A percentile compares a stretch with the other conserved stretches of the same genome.
phyloP scores from a whole-genome alignment of 1,140 invertebrate species.

The Akabosia matsudoensis region DNA sequence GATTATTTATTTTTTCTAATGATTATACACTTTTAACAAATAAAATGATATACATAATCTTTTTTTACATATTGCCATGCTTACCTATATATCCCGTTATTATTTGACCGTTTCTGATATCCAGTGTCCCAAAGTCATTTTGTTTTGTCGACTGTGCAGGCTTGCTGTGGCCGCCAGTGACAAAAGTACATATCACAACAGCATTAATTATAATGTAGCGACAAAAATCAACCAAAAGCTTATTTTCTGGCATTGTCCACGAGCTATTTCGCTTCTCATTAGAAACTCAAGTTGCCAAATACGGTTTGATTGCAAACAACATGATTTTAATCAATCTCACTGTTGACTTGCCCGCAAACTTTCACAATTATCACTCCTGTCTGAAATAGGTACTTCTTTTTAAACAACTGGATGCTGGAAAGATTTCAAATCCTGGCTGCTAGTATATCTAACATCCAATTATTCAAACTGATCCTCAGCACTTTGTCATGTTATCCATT shows the following conservation, averaged over 20 bases:
- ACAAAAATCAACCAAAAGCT: not conserved
- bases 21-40: too few relatives aligned
- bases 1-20: too few relatives aligned
- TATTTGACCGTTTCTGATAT: slow-evolving; percentile 7
- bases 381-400: too few relatives aligned
- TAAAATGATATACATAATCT: too few relatives aligned
- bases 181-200: not conserved
- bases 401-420: too few relatives aligned
- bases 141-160: not conserved
- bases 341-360: too few relatives aligned
- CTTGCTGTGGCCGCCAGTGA: not conserved
- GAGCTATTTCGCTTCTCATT: not conserved
- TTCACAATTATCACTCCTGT: too few relatives aligned
- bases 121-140: slow-evolving; percentile 8
- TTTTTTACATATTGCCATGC: not conserved
- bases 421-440: too few relatives aligned
- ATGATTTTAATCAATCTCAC: not conserved
- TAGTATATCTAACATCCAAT: too few relatives aligned
- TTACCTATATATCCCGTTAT: slow-evolving; percentile 7
- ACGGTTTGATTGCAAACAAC: not conserved
- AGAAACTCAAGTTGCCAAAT: not conserved
- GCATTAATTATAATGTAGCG: not conserved
- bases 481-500: too few relatives aligned
- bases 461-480: too few relatives aligned
- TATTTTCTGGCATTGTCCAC: slow-evolving; percentile 1